Conservation (phyloP, 2,888 invertebrate species). For the Cartodere bifasciata region DNA sequence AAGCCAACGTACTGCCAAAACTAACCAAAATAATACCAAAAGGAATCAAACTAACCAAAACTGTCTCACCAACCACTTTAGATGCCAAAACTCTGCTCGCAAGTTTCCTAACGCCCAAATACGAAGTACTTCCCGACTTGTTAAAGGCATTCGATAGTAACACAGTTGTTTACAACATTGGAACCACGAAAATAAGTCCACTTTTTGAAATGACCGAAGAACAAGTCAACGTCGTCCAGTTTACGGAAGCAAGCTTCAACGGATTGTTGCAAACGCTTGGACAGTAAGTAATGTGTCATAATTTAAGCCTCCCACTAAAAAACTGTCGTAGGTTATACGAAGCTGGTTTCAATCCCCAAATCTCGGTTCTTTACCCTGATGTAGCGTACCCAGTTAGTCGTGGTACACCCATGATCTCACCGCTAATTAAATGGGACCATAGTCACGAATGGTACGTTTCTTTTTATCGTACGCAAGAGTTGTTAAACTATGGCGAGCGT, state of each 20-base stretch:
- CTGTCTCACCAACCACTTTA: too few species aligned
- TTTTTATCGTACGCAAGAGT: slow-evolving; percentile 52
- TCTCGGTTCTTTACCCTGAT: slow-evolving; percentile 64
- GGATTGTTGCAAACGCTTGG: too few species aligned
- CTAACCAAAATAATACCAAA: too few species aligned
- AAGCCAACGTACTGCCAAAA: too few species aligned
- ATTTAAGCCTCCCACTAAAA: too few species aligned
- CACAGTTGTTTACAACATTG: slow-evolving; percentile 1
- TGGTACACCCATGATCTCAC: slow-evolving; percentile 38
- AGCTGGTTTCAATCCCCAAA: slow-evolving; percentile 59
- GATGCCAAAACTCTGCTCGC: not conserved
- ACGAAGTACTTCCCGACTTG: too few species aligned
- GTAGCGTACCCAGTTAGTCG: slow-evolving; percentile 73
- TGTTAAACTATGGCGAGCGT: slow-evolving; percentile 54
- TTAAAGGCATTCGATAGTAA: too few species aligned
- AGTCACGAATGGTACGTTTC: slow-evolving; percentile 61
- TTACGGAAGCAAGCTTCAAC: slow-evolving; percentile 1
- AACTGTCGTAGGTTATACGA: slow-evolving; percentile 69
- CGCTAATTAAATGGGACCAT: slow-evolving; percentile 83
- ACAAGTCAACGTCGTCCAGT: not conserved
- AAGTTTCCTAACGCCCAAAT: too few species aligned
- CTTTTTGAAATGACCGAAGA: not conserved
- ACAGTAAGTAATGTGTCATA: too few species aligned
- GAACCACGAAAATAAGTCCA: not conserved
- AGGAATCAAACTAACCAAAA: too few species aligned